Evolutionary conservation across 2,888 invertebrate species (phyloP), one percentile per base, ranked within the genome.

Genomic region (Andrena minutula): DNA sequence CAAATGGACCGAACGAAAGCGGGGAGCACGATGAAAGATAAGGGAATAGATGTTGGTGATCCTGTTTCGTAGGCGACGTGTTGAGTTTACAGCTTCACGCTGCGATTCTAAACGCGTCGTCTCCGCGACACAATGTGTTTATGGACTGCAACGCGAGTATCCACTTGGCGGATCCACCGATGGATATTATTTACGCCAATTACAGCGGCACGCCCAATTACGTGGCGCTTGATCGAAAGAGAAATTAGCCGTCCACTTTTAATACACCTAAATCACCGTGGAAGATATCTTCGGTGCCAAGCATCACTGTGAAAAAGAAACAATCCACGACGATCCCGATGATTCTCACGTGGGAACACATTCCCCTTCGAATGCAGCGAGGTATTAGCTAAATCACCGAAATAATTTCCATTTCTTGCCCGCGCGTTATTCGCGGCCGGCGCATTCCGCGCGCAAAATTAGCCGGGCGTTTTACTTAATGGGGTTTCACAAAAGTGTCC

Each of bases 101-200:
- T 35, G 60, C 32, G 75, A 70, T 75, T 81, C 75, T 83, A 83
- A 85, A 85, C 84, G 77, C 75, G 78, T 83, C 83, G 81, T 78
- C 83, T 73, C 72, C 64, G 35, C 26, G 30, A 73, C 73, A 78
- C 78, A 76, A 84, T 84, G 78, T 85, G 82, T 82, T 84, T 85
- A 85, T 51, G 72, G 65, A 60, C 53, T 35, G 71, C 73, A 76
- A 64, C 60, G 71, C 16, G 70, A 64, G 64, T 61, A 65, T 32
- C 49, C 58, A 51, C 51, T 72, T 65, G 75, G 65, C 72, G 64
- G 41, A 74, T 58, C 41, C 51, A 49, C 5, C 69, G 69, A 70
- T 73, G 61, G 74, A 82, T 84, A 79, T 84, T 85, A 82, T 84
- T 82, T 77, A 84, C 74, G 58, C 82, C 84, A 84, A 82, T 84